Evolutionary conservation across 2,888 invertebrate species (phyloP).

Genomic region (Oligia latruncula): DNA sequence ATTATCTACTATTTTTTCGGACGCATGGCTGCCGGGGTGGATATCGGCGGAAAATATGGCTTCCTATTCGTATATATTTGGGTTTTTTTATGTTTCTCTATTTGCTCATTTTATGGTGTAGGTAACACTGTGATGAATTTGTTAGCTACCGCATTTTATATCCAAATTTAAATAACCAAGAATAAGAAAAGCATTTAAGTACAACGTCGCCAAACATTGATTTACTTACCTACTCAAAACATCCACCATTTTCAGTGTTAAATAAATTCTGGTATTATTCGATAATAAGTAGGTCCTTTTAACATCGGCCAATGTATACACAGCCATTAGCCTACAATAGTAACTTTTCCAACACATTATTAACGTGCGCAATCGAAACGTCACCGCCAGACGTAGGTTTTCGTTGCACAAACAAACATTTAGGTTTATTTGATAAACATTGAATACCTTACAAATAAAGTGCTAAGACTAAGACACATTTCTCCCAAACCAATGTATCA

Average conservation of each 20-base stretch:
- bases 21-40: slow-evolving; percentile 86
- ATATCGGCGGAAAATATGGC: slow-evolving; percentile 88
- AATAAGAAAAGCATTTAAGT: not conserved
- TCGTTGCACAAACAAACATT: slow-evolving; percentile 82
- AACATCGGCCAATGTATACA: slow-evolving; percentile 41
- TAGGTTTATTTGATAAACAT: slow-evolving; percentile 81
- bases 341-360: slow-evolving; percentile 66
- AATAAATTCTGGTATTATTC: not conserved
- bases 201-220: not conserved
- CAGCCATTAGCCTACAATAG: slow-evolving; percentile 55
- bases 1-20: slow-evolving; percentile 89
- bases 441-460: slow-evolving; percentile 49
- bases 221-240: not conserved
- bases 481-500: no score
- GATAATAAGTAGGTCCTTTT: not conserved
- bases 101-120: slow-evolving; percentile 68
- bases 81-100: slow-evolving; percentile 75
- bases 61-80: slow-evolving; percentile 87
- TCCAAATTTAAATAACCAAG: not conserved
- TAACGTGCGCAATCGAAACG: slow-evolving; percentile 76
- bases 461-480: not conserved
- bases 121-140: slow-evolving; percentile 14
- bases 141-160: not conserved
- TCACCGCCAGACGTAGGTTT: slow-evolving; percentile 84
- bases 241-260: no score